Conservation (phyloP, 2,797 vertebrate genomes). For the Girardinus metallicus region DNA sequence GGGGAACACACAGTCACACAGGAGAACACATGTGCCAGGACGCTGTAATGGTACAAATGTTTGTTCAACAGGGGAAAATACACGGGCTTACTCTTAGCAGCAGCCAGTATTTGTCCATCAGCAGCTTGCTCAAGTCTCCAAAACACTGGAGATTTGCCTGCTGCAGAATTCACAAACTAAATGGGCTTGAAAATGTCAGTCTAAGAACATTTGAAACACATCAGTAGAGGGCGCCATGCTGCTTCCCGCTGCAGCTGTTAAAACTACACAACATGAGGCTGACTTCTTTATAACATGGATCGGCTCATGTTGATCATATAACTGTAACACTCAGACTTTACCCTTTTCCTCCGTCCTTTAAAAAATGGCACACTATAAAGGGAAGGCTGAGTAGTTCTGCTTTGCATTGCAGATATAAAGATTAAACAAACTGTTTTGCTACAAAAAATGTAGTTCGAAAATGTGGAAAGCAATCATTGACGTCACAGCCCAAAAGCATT, state of each 20-base stretch:
- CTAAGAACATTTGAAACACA: slow-evolving; percentile 41
- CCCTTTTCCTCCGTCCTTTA: slow-evolving; percentile 61
- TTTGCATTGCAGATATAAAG: slow-evolving; percentile 50
- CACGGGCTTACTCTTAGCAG: slow-evolving; percentile 39
- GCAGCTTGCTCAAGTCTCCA: slow-evolving; percentile 38
- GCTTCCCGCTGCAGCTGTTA: slow-evolving; percentile 29
- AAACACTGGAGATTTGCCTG: slow-evolving; percentile 35
- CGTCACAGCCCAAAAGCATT: slow-evolving; percentile 25
- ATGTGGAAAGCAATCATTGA: slow-evolving; percentile 35
- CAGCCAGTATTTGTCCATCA: slow-evolving; percentile 59
- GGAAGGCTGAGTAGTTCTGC: slow-evolving; percentile 38
- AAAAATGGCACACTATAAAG: slow-evolving; percentile 61
- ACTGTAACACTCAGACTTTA: slow-evolving; percentile 66
- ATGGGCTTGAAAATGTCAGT: slow-evolving; percentile 23
- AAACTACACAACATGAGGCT: slow-evolving; percentile 49
- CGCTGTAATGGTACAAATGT: slow-evolving; percentile 31
- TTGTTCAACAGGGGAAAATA: slow-evolving; percentile 37
- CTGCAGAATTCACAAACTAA: slow-evolving; percentile 37
- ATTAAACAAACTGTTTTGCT: slow-evolving; percentile 35
- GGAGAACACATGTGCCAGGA: slow-evolving; percentile 26
- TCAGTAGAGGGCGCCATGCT: slow-evolving; percentile 74
- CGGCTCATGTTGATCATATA: slow-evolving; percentile 68
- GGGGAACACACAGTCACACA: slow-evolving; percentile 32
- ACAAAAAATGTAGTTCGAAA: slow-evolving; percentile 23
- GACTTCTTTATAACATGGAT: slow-evolving; percentile 51